Conservation (phyloP, 1,140 invertebrate species). For the Drosophila rhopaloa region DNA sequence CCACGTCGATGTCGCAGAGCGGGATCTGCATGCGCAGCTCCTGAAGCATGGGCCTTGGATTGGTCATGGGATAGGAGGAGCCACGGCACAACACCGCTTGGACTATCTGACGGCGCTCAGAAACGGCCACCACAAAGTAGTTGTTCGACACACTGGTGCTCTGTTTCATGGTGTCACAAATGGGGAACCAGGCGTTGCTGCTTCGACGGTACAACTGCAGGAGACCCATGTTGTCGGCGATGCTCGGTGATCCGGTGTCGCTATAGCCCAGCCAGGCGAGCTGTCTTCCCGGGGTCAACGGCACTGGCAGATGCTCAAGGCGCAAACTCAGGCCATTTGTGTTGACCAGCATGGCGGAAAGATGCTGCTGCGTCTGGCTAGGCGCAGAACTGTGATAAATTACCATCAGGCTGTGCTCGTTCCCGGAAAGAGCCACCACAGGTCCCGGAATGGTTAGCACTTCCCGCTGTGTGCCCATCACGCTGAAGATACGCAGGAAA, state of each 20-base stretch:
- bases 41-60: conserved; percentile 92
- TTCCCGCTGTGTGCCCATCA: conserved; percentile 94
- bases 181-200: conserved; percentile 91
- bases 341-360: conserved; percentile 86
- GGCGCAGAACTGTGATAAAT: conserved; percentile 89
- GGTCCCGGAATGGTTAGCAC: conserved; percentile 90
- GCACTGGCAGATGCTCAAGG: conserved; percentile 85
- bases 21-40: conserved; percentile 91
- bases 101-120: conserved; percentile 90
- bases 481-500: conserved; percentile 92
- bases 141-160: conserved; percentile 90
- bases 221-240: conserved; percentile 89
- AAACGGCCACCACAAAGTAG: conserved; percentile 92
- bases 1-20: conserved; percentile 91
- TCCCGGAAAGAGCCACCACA: conserved; percentile 87
- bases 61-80: conserved; percentile 92
- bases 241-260: conserved; percentile 90
- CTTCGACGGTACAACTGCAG: conserved; percentile 88
- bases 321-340: conserved; percentile 65
- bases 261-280: conserved; percentile 93
- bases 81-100: conserved; percentile 95
- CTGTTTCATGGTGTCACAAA: conserved; percentile 89
- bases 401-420: conserved; percentile 89
- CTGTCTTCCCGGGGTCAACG: conserved; percentile 89
- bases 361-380: conserved; percentile 86